Evolutionary conservation across 2,888 invertebrate species (phyloP).

Genomic region (Erynnis tages): DNA sequence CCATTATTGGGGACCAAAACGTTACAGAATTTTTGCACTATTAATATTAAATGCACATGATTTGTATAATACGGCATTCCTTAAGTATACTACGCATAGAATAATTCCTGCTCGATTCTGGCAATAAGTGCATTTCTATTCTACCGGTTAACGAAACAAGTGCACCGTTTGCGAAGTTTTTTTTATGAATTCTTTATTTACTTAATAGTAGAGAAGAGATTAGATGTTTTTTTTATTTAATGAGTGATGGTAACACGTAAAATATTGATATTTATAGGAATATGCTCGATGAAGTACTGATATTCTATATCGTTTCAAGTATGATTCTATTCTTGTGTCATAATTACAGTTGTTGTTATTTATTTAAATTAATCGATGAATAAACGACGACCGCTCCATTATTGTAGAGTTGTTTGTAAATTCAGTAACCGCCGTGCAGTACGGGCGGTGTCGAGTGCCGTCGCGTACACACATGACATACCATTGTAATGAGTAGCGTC

Average conservation of each 20-base stretch:
- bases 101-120: slow-evolving; percentile 13
- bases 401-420: slow-evolving; percentile 36
- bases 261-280: slow-evolving; percentile 75
- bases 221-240: slow-evolving; percentile 77
- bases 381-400: slow-evolving; percentile 55
- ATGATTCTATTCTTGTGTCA: slow-evolving; percentile 71
- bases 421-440: too few species aligned
- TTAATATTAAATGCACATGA: slow-evolving; percentile 30
- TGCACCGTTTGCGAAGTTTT: slow-evolving; percentile 67
- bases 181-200: slow-evolving; percentile 71
- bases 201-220: slow-evolving; percentile 75
- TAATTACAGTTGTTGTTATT: slow-evolving; percentile 74
- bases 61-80: slow-evolving; percentile 29
- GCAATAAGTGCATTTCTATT: slow-evolving; percentile 27
- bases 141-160: slow-evolving; percentile 36
- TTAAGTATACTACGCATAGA: slow-evolving; percentile 5
- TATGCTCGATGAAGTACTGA: slow-evolving; percentile 72
- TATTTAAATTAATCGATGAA: slow-evolving; percentile 71
- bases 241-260: slow-evolving; percentile 75
- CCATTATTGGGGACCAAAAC: slow-evolving; percentile 74
- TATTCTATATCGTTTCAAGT: slow-evolving; percentile 72
- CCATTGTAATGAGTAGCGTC: slow-evolving; percentile 43
- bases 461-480: slow-evolving; percentile 31
- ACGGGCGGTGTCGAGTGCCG: neutral
- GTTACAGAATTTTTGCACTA: slow-evolving; percentile 44